These are phyloP conservation scores for Lindbergichthys nudifrons DNA, from an alignment of 2,797 vertebrate genomes.

Conservation along the genomic window DNA sequence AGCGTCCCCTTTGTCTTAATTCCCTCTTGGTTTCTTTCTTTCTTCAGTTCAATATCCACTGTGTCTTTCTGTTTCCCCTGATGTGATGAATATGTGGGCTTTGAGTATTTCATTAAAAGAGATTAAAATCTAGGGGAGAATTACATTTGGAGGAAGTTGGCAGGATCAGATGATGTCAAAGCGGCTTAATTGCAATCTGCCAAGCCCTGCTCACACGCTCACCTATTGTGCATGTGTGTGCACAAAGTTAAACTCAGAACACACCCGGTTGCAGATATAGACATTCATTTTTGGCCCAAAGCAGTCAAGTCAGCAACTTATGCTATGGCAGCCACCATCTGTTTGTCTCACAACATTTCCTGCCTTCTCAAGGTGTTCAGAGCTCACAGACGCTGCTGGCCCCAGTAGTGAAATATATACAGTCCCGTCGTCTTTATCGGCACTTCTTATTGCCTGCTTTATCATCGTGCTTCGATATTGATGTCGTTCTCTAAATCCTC, in stretches of 20 bases:
- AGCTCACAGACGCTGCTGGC: conserved; percentile 39
- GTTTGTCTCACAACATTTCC: conserved; percentile 71
- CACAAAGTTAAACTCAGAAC: conserved; percentile 20
- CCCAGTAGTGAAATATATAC: conserved; percentile 55
- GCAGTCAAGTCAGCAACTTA: conserved; percentile 72
- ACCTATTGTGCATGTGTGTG: conserved; percentile 17
- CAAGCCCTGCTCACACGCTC: conserved; percentile 32
- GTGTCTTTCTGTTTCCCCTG: conserved; percentile 54
- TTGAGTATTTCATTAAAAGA: conserved; percentile 78
- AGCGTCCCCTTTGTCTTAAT: conserved; percentile 71
- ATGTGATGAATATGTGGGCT: conserved; percentile 68
- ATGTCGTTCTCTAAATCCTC: conserved; percentile 67
- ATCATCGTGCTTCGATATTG: conserved; percentile 65
- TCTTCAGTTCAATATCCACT: conserved; percentile 58
- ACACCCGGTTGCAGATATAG: conserved; percentile 60
- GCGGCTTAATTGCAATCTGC: conserved; percentile 69
- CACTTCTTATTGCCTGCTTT: conserved; percentile 64
- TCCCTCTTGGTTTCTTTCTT: conserved; percentile 62
- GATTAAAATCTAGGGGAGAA: conserved; percentile 78
- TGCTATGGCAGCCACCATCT: conserved; percentile 68
- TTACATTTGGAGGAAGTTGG: conserved; percentile 78
- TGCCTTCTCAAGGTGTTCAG: conserved; percentile 66
- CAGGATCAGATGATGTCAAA: conserved; percentile 69
- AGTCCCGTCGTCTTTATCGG: conserved; percentile 52
- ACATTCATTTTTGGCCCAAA: conserved; percentile 69